Percentiles rank a stretch among this genome's conserved stretches.
Evolutionary conservation across 1,140 invertebrate genomes (phyloP).

Genomic region (Atta texana): DNA sequence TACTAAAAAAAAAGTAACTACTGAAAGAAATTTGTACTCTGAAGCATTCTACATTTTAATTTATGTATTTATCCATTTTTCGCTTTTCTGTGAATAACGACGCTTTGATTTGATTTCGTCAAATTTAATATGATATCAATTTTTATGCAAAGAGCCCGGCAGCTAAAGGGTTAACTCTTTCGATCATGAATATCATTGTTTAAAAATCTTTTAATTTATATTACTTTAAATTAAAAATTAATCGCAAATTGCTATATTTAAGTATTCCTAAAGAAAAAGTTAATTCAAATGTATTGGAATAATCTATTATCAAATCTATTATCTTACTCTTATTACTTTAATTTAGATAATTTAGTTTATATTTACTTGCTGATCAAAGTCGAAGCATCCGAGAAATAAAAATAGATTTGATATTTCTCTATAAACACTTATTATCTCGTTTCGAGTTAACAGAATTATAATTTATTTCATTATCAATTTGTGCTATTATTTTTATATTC

Average conservation of each 20-base stretch:
- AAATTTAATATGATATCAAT: conserved; percentile 30
- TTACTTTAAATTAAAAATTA: background rate
- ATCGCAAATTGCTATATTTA: background rate
- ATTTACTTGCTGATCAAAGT: background rate
- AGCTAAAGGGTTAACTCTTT: conserved; percentile 55
- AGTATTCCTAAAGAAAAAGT: background rate
- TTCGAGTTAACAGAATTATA: background rate
- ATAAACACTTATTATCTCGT: background rate
- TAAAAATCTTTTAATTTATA: background rate
- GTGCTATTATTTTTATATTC: background rate
- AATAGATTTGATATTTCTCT: background rate
- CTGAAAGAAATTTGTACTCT: background rate
- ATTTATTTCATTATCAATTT: background rate
- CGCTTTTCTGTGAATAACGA: conserved; percentile 11
- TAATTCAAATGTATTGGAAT: background rate
- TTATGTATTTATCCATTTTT: conserved; percentile 27
- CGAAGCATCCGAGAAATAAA: background rate
- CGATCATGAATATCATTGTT: conserved; percentile 42
- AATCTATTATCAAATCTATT: background rate
- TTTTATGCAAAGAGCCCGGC: conserved; percentile 35
- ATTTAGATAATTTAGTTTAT: background rate
- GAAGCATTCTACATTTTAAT: background rate
- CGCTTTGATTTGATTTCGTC: background rate
- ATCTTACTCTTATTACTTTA: background rate
- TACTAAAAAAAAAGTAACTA: background rate